A percentile compares a stretch with the other conserved stretches of the same genome.
Evolutionary conservation across 2,797 vertebrate genomes (phyloP).

Genomic region (Cirrhinus mrigala): DNA sequence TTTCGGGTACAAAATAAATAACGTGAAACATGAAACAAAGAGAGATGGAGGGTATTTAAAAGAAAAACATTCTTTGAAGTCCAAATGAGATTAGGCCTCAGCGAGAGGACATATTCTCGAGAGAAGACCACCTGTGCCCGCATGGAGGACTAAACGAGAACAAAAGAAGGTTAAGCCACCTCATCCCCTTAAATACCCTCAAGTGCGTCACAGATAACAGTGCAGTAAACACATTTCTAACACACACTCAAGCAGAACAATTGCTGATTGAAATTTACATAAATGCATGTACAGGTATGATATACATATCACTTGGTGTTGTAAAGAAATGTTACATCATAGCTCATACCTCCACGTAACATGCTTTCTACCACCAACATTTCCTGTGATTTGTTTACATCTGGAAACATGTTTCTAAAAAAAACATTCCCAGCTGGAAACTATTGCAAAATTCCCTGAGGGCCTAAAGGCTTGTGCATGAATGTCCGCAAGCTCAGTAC

Average conservation of each 20-base stretch:
- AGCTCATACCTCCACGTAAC: background rate
- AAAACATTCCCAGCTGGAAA: constrained; percentile 63
- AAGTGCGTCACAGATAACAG: constrained; percentile 15
- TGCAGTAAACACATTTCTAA: constrained; percentile 22
- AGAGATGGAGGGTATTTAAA: constrained; percentile 15
- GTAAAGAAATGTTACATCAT: background rate
- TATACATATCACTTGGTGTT: too few relatives aligned
- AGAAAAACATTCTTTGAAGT: constrained; percentile 23
- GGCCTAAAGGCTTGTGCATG: constrained; percentile 1
- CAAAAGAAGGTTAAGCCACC: constrained; percentile 48
- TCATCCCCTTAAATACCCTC: constrained; percentile 28
- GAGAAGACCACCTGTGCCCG: background rate
- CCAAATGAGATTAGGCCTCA: constrained; percentile 20
- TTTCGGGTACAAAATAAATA: constrained; percentile 25
- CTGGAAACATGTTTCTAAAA: constrained; percentile 57
- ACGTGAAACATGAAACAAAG: constrained; percentile 7
- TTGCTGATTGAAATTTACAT: background rate
- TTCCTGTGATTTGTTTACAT: constrained; percentile 50
- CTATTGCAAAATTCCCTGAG: constrained; percentile 21
- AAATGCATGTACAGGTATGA: background rate
- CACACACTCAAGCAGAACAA: background rate
- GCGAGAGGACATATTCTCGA: constrained; percentile 8
- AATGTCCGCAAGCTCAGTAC: background rate
- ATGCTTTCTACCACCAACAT: constrained; percentile 23
- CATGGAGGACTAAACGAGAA: constrained; percentile 25